Conservation (phyloP, 2,113 vertebrate genomes). For the Athene cunicularia region DNA sequence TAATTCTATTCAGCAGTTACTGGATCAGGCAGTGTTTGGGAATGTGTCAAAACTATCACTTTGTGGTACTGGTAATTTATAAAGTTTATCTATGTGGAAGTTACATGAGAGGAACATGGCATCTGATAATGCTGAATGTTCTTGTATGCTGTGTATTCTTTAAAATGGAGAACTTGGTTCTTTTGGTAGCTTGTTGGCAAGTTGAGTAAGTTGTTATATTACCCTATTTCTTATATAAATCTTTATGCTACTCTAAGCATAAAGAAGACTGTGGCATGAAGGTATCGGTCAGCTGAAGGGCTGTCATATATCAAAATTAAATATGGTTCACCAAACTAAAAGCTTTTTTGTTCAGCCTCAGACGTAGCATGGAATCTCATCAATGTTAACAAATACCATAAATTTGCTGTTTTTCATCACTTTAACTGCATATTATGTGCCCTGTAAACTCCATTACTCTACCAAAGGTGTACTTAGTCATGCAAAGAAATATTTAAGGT, state of each 20-base stretch:
- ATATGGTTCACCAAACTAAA: constrained; percentile 70
- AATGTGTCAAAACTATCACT: background rate
- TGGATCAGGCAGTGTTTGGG: background rate
- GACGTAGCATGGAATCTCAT: background rate
- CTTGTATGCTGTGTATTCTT: background rate
- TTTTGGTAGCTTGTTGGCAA: background rate
- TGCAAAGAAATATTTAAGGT: constrained; percentile 36
- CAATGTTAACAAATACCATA: constrained; percentile 9
- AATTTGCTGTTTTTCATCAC: constrained; percentile 38
- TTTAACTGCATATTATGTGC: background rate
- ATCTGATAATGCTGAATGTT: background rate
- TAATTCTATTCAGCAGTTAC: background rate
- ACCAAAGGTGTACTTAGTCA: constrained; percentile 20
- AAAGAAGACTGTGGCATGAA: background rate
- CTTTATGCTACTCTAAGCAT: background rate
- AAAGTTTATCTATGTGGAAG: background rate
- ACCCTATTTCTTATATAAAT: background rate
- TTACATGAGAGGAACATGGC: background rate
- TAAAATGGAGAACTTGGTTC: background rate
- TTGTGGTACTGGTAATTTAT: background rate
- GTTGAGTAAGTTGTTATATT: background rate
- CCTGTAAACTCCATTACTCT: constrained; percentile 39
- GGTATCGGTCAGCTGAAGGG: background rate
- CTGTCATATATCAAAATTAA: constrained; percentile 62
- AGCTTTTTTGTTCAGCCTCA: constrained; percentile 50